phyloP scores from a whole-genome alignment of 2,888 invertebrate genomes.

The Cyrtodaria siliqua region DNA sequence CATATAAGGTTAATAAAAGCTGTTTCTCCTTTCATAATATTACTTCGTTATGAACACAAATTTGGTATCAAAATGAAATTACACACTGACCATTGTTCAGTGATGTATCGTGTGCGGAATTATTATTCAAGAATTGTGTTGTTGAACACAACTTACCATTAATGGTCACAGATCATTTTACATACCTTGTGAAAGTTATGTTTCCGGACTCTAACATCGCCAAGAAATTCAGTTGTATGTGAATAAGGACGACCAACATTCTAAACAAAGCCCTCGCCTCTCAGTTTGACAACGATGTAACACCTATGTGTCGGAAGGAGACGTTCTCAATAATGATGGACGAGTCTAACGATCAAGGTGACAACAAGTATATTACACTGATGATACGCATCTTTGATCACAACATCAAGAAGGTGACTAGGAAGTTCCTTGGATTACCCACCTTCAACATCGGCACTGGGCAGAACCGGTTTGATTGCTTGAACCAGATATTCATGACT shows the following conservation, averaged over 20 bases:
- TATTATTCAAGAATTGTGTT: constrained; percentile 38
- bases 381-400: constrained; percentile 23
- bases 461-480: constrained; percentile 20
- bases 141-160: constrained; percentile 52
- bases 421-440: constrained; percentile 29
- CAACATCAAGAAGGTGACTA: constrained; percentile 4
- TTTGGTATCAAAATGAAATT: no score
- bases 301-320: constrained; percentile 8
- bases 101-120: constrained; percentile 16
- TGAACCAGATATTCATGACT: constrained; percentile 38
- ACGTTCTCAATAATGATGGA: constrained; percentile 41
- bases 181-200: constrained; percentile 30
- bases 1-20: no score
- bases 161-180: constrained; percentile 45
- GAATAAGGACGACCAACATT: constrained; percentile 39
- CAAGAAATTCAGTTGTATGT: constrained; percentile 47
- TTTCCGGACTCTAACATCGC: constrained; percentile 54
- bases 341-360: constrained; percentile 37
- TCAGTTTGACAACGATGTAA: constrained; percentile 23
- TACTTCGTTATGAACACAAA: no score
- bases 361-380: constrained; percentile 31
- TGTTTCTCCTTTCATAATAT: no score
- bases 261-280: constrained; percentile 24
- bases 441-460: constrained; percentile 36
- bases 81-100: no score